Evolutionary conservation across 1,140 invertebrate species (phyloP).

Genomic region (Temnothorax curvispinosus): DNA sequence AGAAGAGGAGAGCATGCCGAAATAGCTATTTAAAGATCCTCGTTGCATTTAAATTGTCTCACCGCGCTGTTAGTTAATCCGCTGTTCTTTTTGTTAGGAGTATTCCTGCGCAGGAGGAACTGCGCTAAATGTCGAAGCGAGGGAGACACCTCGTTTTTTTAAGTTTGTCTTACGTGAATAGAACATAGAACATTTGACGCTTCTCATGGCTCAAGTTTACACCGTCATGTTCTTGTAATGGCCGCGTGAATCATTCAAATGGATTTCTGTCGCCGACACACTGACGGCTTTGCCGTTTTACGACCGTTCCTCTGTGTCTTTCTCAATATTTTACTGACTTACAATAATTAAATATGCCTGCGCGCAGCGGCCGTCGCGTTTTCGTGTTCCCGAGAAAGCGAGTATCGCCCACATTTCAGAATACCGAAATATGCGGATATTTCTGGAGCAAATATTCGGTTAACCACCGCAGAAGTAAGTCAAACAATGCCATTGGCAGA

Average conservation of each 20-base stretch:
- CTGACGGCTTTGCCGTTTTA: slow-evolving; percentile 15
- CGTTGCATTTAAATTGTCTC: slow-evolving; percentile 69
- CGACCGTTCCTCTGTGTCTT: not conserved
- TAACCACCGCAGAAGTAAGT: slow-evolving; percentile 20
- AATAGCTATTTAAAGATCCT: slow-evolving; percentile 75
- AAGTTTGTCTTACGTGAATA: slow-evolving; percentile 48
- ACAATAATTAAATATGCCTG: slow-evolving; percentile 11
- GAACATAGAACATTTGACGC: slow-evolving; percentile 42
- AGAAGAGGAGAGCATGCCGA: slow-evolving; percentile 47
- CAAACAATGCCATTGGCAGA: slow-evolving; percentile 8
- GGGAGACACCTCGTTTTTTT: slow-evolving; percentile 49
- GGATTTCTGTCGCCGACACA: slow-evolving; percentile 14
- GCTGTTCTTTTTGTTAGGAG: slow-evolving; percentile 62
- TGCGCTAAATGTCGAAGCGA: slow-evolving; percentile 24
- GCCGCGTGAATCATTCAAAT: slow-evolving; percentile 26
- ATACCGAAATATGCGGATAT: not conserved
- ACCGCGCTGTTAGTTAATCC: slow-evolving; percentile 40
- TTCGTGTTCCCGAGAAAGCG: not conserved
- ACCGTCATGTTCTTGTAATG: slow-evolving; percentile 24
- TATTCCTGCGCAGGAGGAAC: slow-evolving; percentile 26
- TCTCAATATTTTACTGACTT: not conserved
- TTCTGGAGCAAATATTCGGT: slow-evolving; percentile 10
- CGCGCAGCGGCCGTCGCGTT: no score
- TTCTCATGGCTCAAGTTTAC: slow-evolving; percentile 13
- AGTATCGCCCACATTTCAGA: not conserved